A percentile compares a stretch with the other conserved stretches of the same genome.
Evolutionary conservation across 2,113 vertebrate genomes (phyloP).

Genomic region (Seriola dumerili): DNA sequence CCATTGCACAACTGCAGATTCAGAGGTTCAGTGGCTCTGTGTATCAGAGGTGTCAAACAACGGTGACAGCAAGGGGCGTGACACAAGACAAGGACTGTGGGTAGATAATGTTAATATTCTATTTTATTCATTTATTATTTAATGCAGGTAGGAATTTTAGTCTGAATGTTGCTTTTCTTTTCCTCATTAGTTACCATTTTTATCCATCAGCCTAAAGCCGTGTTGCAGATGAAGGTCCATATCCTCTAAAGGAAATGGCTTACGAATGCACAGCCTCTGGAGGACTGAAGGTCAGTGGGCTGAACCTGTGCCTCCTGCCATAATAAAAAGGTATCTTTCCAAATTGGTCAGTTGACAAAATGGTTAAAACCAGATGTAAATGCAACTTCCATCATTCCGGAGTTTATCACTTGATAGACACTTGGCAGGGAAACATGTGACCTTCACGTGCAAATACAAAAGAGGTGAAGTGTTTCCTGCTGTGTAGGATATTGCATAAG

Average conservation of each 20-base stretch:
- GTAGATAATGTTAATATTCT: neutral
- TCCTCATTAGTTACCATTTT: neutral
- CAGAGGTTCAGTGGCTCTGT: constrained; percentile 33
- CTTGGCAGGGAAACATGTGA: neutral
- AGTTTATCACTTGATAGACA: neutral
- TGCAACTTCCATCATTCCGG: neutral
- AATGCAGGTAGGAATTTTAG: neutral
- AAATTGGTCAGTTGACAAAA: constrained; percentile 7
- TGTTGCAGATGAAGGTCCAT: neutral
- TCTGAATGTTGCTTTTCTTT: neutral
- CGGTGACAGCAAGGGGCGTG: constrained; percentile 7
- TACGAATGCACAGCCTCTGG: neutral
- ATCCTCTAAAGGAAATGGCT: constrained; percentile 7
- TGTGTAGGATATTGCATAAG: neutral
- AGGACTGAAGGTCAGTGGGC: constrained; percentile 21
- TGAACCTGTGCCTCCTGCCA: constrained; percentile 13
- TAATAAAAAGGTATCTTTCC: neutral
- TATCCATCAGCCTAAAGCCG: neutral
- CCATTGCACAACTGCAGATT: constrained; percentile 47
- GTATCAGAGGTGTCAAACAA: constrained; percentile 38
- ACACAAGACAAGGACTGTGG: neutral
- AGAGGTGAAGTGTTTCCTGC: constrained; percentile 22
- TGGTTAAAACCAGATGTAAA: constrained; percentile 7
- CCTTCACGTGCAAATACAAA: neutral
- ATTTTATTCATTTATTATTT: neutral